phyloP scores from a whole-genome alignment of 92 coral and sea anemone genomes.

The Micromussa lordhowensis region DNA sequence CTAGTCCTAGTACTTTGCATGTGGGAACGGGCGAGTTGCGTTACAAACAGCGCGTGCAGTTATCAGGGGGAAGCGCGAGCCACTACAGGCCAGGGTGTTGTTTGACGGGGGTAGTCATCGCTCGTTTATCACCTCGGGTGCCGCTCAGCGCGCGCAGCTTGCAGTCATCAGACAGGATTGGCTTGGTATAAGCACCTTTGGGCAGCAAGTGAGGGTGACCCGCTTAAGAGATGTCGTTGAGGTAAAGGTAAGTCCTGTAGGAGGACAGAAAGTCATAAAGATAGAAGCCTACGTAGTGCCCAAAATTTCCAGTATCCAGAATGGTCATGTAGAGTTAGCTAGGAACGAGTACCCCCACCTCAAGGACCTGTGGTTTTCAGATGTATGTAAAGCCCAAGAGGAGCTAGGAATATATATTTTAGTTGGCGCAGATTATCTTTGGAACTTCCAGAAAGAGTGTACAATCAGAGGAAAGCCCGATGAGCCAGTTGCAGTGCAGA shows the following conservation, averaged over 20 bases:
- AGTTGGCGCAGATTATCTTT: conserved; percentile 54
- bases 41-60: conserved; percentile 49
- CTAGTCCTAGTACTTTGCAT: conserved; percentile 22
- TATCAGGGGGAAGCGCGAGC: conserved; percentile 34
- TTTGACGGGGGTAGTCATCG: conserved; percentile 35
- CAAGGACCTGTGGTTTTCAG: conserved; percentile 57
- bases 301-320: too few species aligned
- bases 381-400: conserved; percentile 27
- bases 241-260: conserved; percentile 31
- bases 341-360: too few species aligned
- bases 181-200: conserved; percentile 55
- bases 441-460: conserved; percentile 47
- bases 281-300: too few species aligned
- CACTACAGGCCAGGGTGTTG: conserved; percentile 35
- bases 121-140: conserved; percentile 49
- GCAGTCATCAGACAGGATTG: conserved; percentile 24
- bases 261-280: conserved; percentile 31
- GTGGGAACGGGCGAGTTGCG: conserved; percentile 31
- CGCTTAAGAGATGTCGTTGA: conserved; percentile 38
- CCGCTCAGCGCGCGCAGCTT: conserved; percentile 15
- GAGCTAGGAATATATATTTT: conserved; percentile 45
- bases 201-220: conserved; percentile 13
- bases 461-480: conserved; percentile 36
- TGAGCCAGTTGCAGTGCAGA: too few species aligned
- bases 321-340: too few species aligned